Conservation (phyloP, 2,113 vertebrate genomes). For the Penelope pileata region DNA sequence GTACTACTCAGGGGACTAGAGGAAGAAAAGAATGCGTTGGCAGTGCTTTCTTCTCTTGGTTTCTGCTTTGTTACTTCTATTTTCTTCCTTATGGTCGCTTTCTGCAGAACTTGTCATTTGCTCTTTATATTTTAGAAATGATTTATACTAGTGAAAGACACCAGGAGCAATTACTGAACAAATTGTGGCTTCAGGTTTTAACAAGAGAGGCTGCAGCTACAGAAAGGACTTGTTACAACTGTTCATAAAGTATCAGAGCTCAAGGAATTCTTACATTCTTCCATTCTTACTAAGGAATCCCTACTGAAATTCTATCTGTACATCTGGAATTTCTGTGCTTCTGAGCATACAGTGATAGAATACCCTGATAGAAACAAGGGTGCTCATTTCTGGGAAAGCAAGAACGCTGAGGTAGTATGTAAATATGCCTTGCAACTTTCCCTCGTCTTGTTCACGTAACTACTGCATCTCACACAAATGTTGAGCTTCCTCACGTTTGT, state of each 20-base stretch:
- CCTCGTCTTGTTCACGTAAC: neutral
- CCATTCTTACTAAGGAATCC: neutral
- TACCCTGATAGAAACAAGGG: neutral
- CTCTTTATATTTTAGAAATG: neutral
- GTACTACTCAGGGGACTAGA: slow-evolving; percentile 34
- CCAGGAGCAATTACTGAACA: neutral
- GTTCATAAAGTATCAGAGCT: neutral
- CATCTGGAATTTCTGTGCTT: neutral
- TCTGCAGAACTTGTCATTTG: neutral
- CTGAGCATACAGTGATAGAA: neutral
- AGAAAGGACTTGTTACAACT: neutral
- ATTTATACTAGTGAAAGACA: neutral
- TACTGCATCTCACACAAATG: neutral
- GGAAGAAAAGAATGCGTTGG: neutral
- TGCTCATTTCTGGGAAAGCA: neutral
- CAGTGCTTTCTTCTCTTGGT: slow-evolving; percentile 43
- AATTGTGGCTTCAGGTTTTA: neutral
- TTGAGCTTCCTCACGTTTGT: neutral
- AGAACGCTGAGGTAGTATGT: neutral
- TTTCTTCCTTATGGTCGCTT: slow-evolving; percentile 42
- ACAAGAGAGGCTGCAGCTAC: neutral
- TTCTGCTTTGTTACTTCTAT: slow-evolving; percentile 24
- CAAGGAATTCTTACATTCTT: no score
- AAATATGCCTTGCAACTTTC: neutral
- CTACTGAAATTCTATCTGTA: neutral